A percentile compares a stretch with the other conserved stretches of the same genome.
phyloP scores from a whole-genome alignment of 64 coral and sea anemone species.

The Porites lutea region DNA sequence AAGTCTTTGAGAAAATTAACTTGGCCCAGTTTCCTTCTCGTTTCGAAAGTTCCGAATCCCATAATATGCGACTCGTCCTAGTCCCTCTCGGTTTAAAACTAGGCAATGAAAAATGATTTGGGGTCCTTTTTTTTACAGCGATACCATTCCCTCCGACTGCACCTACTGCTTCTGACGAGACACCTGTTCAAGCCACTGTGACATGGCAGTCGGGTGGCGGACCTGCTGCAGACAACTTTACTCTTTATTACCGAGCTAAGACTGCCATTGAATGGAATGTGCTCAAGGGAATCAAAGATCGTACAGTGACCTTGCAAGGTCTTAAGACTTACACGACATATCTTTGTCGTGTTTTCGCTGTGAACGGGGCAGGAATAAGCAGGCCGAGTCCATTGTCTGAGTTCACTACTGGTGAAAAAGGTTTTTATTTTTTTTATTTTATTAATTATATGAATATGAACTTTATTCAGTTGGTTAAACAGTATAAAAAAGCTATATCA shows the following conservation, averaged over 20 bases:
- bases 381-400: conserved; percentile 48
- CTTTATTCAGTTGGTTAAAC: no score
- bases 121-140: conserved; percentile 8
- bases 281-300: conserved; percentile 16
- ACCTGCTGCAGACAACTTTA: conserved; percentile 27
- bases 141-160: conserved; percentile 48
- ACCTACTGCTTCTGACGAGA: background rate
- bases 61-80: no score
- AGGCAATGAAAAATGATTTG: background rate
- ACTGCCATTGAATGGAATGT: background rate
- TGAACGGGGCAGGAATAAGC: conserved; percentile 43
- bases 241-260: conserved; percentile 3
- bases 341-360: conserved; percentile 49
- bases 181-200: conserved; percentile 27
- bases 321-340: conserved; percentile 46
- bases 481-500: background rate
- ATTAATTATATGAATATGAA: no score
- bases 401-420: conserved; percentile 34
- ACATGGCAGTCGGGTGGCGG: conserved; percentile 30
- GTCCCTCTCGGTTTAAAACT: background rate
- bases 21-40: no score
- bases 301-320: background rate
- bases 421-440: background rate
- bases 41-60: no score
- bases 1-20: no score